Base-by-base conservation (phyloP, 92 coral and sea anemone genomes). In the Parazoanthus atlanticus region DNA sequence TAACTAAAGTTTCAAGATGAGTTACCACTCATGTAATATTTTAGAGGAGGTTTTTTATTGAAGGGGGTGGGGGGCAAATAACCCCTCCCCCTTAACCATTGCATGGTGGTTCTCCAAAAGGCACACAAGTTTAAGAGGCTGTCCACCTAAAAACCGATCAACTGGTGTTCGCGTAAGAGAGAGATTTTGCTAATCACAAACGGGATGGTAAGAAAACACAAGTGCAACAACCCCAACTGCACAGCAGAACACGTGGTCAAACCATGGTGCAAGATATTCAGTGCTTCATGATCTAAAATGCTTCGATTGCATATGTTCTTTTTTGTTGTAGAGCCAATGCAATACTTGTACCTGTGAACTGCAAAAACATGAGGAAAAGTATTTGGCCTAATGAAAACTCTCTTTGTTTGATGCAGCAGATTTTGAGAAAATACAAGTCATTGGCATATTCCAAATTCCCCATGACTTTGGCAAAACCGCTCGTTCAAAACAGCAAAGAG, bases 381-480 rank as follows among this genome's bases (percentile, higher is more conserved):
- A 52, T 89, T 52, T 92, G 94, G 94, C 85, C 54, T 7, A 77
- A 86, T 9, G 94, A 86, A 26, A 89, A 89, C 34, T 74, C 71
- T 8, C 91, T 5, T 43, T 92, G 26, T 10, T 92, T 0, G 70
- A 46, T 74, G 86, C 61, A 9, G 90, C 86, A 6, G 88, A 86
- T 78, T 86, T 92, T 61, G 76, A 86, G 64, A 81, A 88, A 74
- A 92, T 92, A 30, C 92, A 92, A 86, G 79, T 36, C 28, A 73
- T n/a, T 46, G 3, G 92, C 89, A 0, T 91, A 89, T 70, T 17
- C 89, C 21, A 89, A 21, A 88, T 86, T 25, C 94, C 94, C 0
- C 94, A 89, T 54, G 92, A 93, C 19, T 88, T 93, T 66, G 95
- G 95, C 0, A n/a, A 93, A 29, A 91, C 91, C 6, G 92, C 94